Evolutionary conservation across 2,888 invertebrate species (phyloP).

Genomic region (Hypercompe scribonia): DNA sequence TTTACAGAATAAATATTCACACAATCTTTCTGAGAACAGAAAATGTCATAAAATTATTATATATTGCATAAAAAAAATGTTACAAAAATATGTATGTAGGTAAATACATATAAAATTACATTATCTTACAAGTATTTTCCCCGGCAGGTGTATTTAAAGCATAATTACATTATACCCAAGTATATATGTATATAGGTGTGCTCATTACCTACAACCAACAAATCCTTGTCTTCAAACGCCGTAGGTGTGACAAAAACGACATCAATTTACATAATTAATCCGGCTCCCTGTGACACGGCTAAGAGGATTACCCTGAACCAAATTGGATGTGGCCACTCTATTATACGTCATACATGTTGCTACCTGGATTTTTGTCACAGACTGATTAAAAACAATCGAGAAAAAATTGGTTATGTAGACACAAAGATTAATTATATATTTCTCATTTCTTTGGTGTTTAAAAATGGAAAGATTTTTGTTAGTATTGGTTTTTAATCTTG

Average conservation of each 20-base stretch:
- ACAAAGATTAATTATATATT: background rate
- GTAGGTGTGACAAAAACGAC: conserved; percentile 62
- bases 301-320: conserved; percentile 71
- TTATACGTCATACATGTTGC: conserved; percentile 26
- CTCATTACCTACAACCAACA: conserved; percentile 22
- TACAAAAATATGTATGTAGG: background rate
- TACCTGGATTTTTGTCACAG: conserved; percentile 21
- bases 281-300: conserved; percentile 57
- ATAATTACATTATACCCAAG: background rate
- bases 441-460: too few species aligned
- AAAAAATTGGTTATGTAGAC: background rate
- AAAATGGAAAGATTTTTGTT: too few species aligned
- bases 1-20: background rate
- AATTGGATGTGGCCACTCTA: conserved; percentile 70
- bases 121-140: background rate
- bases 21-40: background rate
- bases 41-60: too few species aligned
- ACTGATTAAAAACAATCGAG: conserved; percentile 8
- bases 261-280: conserved; percentile 79
- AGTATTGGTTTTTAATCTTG: too few species aligned
- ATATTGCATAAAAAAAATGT: background rate
- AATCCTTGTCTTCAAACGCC: conserved; percentile 32
- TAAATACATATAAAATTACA: background rate
- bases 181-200: conserved; percentile 8
- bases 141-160: background rate